phyloP scores from a whole-genome alignment of 1,140 invertebrate genomes.

The Venturia canescens region DNA sequence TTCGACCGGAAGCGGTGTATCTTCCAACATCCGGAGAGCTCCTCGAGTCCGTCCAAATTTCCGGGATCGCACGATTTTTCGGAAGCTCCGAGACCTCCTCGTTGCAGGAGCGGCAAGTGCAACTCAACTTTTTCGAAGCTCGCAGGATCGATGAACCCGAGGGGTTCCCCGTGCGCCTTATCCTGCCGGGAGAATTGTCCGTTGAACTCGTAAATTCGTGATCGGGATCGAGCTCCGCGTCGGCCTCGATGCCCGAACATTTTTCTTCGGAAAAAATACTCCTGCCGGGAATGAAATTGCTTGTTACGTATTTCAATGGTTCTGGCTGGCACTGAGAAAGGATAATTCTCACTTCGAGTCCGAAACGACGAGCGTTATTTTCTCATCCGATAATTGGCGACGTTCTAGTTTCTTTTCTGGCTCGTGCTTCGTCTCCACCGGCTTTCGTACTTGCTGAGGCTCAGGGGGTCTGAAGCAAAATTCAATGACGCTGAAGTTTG shows the following conservation, averaged over 20 bases:
- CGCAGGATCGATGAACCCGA: constrained; percentile 12
- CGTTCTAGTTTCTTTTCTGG: background rate
- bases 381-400: background rate
- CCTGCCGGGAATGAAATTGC: constrained; percentile 7
- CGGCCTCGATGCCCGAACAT: constrained; percentile 31
- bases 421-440: background rate
- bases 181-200: constrained; percentile 22
- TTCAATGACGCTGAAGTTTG: no score
- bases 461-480: constrained; percentile 11
- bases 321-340: background rate
- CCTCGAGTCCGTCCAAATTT: constrained; percentile 42
- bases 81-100: background rate
- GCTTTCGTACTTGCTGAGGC: background rate
- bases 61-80: background rate
- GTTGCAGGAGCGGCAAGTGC: constrained; percentile 33
- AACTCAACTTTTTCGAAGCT: constrained; percentile 43
- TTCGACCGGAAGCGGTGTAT: constrained; percentile 16
- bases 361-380: constrained; percentile 14
- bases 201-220: constrained; percentile 31
- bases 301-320: background rate
- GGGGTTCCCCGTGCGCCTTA: background rate
- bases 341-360: constrained; percentile 9
- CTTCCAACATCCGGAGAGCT: constrained; percentile 45
- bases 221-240: constrained; percentile 27
- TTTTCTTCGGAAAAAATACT: constrained; percentile 40